Percentiles rank a stretch among this genome's conserved stretches.
Evolutionary conservation across 2,797 vertebrate species (phyloP).

Genomic region (Podarcis lilfordi): DNA sequence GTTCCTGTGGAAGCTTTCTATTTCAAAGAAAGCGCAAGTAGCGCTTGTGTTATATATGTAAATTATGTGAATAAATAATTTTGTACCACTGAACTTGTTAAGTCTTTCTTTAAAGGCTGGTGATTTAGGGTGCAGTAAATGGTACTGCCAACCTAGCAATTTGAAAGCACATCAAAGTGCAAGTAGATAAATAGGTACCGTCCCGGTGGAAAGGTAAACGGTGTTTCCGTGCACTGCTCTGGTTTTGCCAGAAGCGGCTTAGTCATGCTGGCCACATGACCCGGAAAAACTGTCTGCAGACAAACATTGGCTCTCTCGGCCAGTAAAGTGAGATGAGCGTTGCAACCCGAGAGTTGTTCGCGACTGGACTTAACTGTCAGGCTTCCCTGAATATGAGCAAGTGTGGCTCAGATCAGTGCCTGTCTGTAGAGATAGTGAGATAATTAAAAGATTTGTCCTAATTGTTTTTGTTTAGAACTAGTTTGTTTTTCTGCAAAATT

Average conservation of each 20-base stretch:
- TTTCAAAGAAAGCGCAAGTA: slow-evolving; percentile 72
- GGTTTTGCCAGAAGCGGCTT: too few species aligned
- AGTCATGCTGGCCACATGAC: too few species aligned
- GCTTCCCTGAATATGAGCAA: neutral
- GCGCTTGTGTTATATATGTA: slow-evolving; percentile 68
- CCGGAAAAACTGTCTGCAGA: too few species aligned
- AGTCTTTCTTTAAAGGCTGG: slow-evolving; percentile 35
- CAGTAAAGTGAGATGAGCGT: too few species aligned
- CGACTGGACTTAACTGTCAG: too few species aligned
- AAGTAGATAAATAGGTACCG: too few species aligned
- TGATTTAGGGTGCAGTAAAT: neutral
- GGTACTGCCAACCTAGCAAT: neutral
- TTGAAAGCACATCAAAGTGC: too few species aligned
- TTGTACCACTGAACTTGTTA: slow-evolving; percentile 59
- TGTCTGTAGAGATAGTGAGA: neutral
- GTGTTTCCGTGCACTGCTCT: too few species aligned
- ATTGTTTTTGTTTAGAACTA: neutral
- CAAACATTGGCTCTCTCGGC: too few species aligned
- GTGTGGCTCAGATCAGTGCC: too few species aligned
- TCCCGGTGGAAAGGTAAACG: too few species aligned
- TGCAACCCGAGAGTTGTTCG: too few species aligned
- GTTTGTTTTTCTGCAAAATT: neutral
- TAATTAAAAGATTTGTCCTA: neutral
- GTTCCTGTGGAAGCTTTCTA: slow-evolving; percentile 66
- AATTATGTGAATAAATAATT: slow-evolving; percentile 80